Base-by-base conservation (phyloP, 2,113 vertebrate species). In the Odocoileus virginianus region DNA sequence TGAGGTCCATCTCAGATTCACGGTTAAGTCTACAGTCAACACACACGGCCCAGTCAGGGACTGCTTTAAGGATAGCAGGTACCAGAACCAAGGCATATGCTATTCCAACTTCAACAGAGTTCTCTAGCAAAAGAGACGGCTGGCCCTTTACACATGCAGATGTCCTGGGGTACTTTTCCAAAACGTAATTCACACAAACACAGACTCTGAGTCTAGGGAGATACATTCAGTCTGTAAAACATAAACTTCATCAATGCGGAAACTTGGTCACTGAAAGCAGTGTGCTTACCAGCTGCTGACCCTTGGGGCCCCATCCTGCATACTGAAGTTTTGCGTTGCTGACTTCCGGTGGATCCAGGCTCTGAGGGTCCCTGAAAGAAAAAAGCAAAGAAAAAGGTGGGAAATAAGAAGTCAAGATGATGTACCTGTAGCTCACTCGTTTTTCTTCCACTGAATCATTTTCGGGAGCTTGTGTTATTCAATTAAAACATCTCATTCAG, bases 291-390 rank as follows among this genome's bases (percentile, higher is more conserved):
- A 99, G 99, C 97, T 99, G 99, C 97, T 99, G 99, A 71, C 99
- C 99, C 96, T 99, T 99, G 1, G 99, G 99, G 36, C 99, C 99
- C 99, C 99, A 99, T 97, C 99, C 99, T 3, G 99, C 99, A 7
- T 99, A 99, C 98, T 99, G 99, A 95, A 99, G 99, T 94, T 99
- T 99, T 92, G 99, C 99, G 5, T 99, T 99, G 97, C 99, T 99
- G 97, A 99, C 99, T 98, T 99, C 99, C 1, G 99, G 99, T 83
- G 99, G 99, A 95, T 99, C 99, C 98, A 99, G 98, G 97, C 99
- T 99, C 98, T 99, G 99, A 10, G 99, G 99, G 95, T 99, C 99
- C 98, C 99, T 99, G 98, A 12, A 16, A 98, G 98, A 96, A 96
- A 85, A 97, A 28, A 87, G 93, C 50, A 90, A 97, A 98, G 96